These are phyloP conservation scores for Spondyliosoma cantharus DNA, from an alignment of 2,797 vertebrate genomes.

Conservation along the genomic window DNA sequence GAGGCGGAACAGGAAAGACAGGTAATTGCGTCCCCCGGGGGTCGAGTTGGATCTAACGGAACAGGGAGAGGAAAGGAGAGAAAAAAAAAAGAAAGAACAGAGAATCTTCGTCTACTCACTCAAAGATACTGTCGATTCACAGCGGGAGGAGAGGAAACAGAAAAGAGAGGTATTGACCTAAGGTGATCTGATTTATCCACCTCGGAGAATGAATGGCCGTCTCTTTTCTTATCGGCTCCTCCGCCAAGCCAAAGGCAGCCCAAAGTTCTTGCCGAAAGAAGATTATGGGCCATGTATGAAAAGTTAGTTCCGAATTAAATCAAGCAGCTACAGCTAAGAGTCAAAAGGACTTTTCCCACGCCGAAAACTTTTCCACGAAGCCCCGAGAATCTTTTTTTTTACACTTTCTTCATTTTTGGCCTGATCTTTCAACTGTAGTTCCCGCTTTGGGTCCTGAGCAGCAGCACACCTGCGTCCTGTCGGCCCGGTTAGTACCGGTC, in stretches of 20 bases:
- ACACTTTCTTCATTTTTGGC: too few species aligned
- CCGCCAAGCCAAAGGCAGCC: neutral
- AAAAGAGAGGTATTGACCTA: conserved; percentile 55
- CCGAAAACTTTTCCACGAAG: neutral
- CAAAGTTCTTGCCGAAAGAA: neutral
- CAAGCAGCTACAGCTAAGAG: too few species aligned
- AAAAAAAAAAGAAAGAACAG: conserved; percentile 9
- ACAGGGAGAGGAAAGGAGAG: conserved; percentile 1
- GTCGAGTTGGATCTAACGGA: conserved; percentile 48
- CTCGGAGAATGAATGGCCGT: conserved; percentile 24
- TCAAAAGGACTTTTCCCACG: neutral
- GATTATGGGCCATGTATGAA: neutral
- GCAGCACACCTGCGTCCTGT: neutral
- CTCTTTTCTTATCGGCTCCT: conserved; percentile 32
- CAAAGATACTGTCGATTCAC: conserved; percentile 21
- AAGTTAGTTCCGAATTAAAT: neutral
- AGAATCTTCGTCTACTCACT: conserved; percentile 24
- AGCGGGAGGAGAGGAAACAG: conserved; percentile 46
- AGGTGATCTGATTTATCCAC: conserved; percentile 44
- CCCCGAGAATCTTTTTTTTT: neutral
- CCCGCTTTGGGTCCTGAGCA: neutral
- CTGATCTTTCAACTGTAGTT: neutral
- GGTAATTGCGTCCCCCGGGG: conserved; percentile 72
- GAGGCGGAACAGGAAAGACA: conserved; percentile 48
- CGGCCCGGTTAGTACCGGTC: neutral